Base-by-base conservation (phyloP, 2,888 invertebrate genomes). In the Oscheius sp. region DNA sequence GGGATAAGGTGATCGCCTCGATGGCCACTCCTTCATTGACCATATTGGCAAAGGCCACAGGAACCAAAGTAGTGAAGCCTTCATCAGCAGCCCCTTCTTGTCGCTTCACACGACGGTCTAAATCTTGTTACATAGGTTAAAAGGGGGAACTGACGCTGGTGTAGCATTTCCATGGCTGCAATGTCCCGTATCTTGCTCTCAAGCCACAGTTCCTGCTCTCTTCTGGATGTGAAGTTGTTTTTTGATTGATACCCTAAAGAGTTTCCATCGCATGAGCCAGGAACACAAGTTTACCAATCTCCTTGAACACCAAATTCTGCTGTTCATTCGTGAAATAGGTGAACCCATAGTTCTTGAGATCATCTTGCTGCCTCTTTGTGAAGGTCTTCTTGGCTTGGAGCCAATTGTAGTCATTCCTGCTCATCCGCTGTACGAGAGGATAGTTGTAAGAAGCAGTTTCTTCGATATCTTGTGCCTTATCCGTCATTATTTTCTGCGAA, bases 31-130 rank as follows among this genome's bases (percentile, higher is more conserved):
- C 60, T 35, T 60, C 60, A 10, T 60, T 60, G 60, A 60, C 37
- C 60, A 60, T 60, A 11, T 60, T 60, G 60, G 60, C 11, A 35
- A 60, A 60, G 35, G 60, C 60, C 1, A 60, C 60, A 33, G 60
- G 60, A 0, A 60, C 35, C 35, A 60, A 35, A 11, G 60, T 60
- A 13, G 60, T 60, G 2, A 33, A 13, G n/a, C 60, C 60, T 33
- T 60, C 60, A 2, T 60, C 60, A 37, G 60, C 60, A 33, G 60
- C 60, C 35, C 60, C 60, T 60, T 60, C 60, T 60, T 60, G 60
- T 33, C 60, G 33, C n/a, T 60, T 60, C n/a, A 13, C n/a, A 53
- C 53, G 53, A 4, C 53, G 13, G 2, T 4, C 53, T 53, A 11
- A 4, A 53, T 21, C 2, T 21, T 53, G 1, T 50, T 50, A 50